These are phyloP conservation scores for Aphrophora alni DNA, from an alignment of 2,888 invertebrate species.

Conservation along the genomic window DNA sequence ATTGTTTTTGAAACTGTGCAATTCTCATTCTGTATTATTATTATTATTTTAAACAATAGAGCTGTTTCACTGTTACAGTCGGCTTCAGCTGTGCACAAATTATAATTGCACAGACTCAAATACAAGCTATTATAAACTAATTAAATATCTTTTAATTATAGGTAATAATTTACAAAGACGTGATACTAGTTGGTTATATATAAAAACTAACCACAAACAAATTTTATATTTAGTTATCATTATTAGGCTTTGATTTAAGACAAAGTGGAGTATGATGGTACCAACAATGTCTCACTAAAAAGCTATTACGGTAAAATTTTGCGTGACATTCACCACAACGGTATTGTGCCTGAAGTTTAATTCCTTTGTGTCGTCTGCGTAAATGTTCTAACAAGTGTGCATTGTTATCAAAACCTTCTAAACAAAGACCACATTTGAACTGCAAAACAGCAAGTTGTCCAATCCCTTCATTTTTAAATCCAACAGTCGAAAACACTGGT, in stretches of 20 bases:
- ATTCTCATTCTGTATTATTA: too few relatives aligned
- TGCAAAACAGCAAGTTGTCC: slow-evolving; percentile 34
- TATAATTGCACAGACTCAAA: too few relatives aligned
- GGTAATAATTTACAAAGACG: too few relatives aligned
- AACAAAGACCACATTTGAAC: slow-evolving; percentile 52
- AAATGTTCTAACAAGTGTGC: slow-evolving; percentile 49
- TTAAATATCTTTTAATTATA: too few relatives aligned
- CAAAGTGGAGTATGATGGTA: slow-evolving; percentile 49
- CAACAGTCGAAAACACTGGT: slow-evolving; percentile 37
- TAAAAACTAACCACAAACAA: too few relatives aligned
- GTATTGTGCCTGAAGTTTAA: slow-evolving; percentile 50
- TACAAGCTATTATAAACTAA: too few relatives aligned
- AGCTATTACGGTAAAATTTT: slow-evolving; percentile 53
- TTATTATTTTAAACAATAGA: too few relatives aligned
- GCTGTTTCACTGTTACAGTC: too few relatives aligned
- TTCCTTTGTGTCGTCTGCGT: slow-evolving; percentile 47
- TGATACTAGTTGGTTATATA: too few relatives aligned
- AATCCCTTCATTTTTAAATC: slow-evolving; percentile 33
- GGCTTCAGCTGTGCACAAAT: too few relatives aligned
- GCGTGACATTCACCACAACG: slow-evolving; percentile 53
- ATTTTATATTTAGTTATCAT: too few relatives aligned
- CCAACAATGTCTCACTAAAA: slow-evolving; percentile 51
- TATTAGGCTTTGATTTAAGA: slow-evolving; percentile 18
- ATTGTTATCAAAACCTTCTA: slow-evolving; percentile 48
- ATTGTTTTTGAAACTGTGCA: too few relatives aligned